phyloP scores from a whole-genome alignment of 2,888 invertebrate species.

The Hirtodrosophila alboralis region DNA sequence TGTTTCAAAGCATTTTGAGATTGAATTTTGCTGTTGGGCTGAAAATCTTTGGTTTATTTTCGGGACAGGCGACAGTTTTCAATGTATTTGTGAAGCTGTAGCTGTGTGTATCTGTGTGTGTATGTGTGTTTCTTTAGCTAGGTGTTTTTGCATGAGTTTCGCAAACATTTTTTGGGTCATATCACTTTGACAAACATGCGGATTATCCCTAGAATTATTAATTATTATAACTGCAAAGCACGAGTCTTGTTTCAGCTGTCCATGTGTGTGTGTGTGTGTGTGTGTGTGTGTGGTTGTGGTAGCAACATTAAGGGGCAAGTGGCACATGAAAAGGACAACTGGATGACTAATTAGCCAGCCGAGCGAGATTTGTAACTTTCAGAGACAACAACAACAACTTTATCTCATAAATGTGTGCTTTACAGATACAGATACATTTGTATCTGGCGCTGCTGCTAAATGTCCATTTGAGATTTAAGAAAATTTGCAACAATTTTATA shows the following conservation, averaged over 20 bases:
- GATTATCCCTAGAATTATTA: constrained; percentile 80
- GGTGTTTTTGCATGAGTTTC: constrained; percentile 42
- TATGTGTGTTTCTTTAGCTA: constrained; percentile 36
- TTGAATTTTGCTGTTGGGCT: constrained; percentile 18
- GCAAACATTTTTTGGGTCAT: constrained; percentile 58
- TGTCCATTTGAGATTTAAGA: too few relatives aligned
- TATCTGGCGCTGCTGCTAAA: too few relatives aligned
- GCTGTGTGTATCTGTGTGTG: constrained; percentile 1
- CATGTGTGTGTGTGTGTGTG: constrained; percentile 2
- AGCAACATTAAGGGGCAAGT: constrained; percentile 1
- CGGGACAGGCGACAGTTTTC: constrained; percentile 26
- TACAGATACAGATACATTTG: constrained; percentile 26
- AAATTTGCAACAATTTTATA: too few relatives aligned
- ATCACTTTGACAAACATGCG: constrained; percentile 77
- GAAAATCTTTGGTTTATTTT: constrained; percentile 46
- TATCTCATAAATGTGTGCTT: background rate
- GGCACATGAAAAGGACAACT: constrained; percentile 45
- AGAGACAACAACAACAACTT: constrained; percentile 19
- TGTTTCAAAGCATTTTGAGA: constrained; percentile 40
- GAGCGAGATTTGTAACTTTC: constrained; percentile 41
- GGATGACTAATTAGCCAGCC: constrained; percentile 51
- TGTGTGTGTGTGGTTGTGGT: constrained; percentile 10
- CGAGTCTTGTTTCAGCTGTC: constrained; percentile 54
- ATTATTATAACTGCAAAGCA: constrained; percentile 74
- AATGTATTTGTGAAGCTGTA: constrained; percentile 12